Conservation (phyloP, 2,797 vertebrate species). For the Nannoperca obscura region DNA sequence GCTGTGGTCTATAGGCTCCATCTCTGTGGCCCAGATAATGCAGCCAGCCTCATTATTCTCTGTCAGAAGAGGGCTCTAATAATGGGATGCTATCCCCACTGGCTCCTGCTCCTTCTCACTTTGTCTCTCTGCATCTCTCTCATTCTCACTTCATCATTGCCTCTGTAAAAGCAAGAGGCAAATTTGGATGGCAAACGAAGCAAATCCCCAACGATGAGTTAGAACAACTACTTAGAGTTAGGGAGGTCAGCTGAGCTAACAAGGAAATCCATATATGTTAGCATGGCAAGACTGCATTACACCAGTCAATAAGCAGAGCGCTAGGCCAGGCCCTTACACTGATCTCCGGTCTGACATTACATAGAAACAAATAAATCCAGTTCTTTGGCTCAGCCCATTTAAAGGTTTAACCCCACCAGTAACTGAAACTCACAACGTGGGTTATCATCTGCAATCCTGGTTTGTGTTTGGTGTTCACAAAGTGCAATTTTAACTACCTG, state of each 20-base stretch:
- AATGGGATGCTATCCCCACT: constrained; percentile 78
- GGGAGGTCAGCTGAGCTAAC: neutral
- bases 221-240: neutral
- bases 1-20: constrained; percentile 59
- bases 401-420: neutral
- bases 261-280: neutral
- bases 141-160: constrained; percentile 43
- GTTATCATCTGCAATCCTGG: neutral
- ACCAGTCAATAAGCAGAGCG: neutral
- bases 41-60: constrained; percentile 82
- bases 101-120: constrained; percentile 54
- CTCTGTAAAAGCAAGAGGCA: constrained; percentile 29
- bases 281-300: neutral
- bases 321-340: too few species aligned
- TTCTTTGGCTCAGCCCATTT: neutral
- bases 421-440: neutral
- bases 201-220: neutral
- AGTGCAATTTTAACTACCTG: neutral
- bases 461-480: neutral
- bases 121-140: constrained; percentile 41
- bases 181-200: constrained; percentile 41
- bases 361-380: too few species aligned
- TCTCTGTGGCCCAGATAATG: constrained; percentile 78
- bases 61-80: constrained; percentile 82
- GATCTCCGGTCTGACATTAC: neutral